These are phyloP conservation scores for Synanthedon andrenaeformis DNA, from an alignment of 2,888 invertebrate species.

Conservation along the genomic window DNA sequence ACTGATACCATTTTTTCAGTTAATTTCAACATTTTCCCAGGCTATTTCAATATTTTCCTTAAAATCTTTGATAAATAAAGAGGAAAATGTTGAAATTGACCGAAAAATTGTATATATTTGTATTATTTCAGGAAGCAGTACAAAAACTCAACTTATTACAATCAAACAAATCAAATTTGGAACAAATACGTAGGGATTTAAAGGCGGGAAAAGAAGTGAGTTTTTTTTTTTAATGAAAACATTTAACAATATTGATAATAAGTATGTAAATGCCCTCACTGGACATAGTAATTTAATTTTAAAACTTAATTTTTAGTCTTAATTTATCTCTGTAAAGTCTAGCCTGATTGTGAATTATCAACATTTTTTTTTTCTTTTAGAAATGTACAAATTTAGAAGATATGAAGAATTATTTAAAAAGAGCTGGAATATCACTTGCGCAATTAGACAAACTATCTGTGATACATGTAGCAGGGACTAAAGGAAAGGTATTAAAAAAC, in stretches of 20 bases:
- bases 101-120: too few relatives aligned
- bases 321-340: too few relatives aligned
- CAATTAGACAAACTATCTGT: slow-evolving; percentile 81
- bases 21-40: too few relatives aligned
- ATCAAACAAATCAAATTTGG: slow-evolving; percentile 75
- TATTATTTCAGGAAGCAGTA: slow-evolving; percentile 75
- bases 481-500: slow-evolving; percentile 87
- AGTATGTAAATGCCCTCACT: too few relatives aligned
- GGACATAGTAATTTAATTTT: too few relatives aligned
- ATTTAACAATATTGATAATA: too few relatives aligned
- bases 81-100: too few relatives aligned
- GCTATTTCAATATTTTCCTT: too few relatives aligned
- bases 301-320: too few relatives aligned
- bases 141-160: slow-evolving; percentile 77
- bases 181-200: slow-evolving; percentile 49
- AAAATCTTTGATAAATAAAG: too few relatives aligned
- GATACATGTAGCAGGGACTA: slow-evolving; percentile 97
- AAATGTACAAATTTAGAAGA: slow-evolving; percentile 58
- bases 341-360: background rate
- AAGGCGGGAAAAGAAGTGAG: slow-evolving; percentile 39
- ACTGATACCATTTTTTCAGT: too few relatives aligned
- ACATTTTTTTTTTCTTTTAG: slow-evolving; percentile 21
- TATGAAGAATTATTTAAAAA: slow-evolving; percentile 70
- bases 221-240: slow-evolving; percentile 1
- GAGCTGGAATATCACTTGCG: slow-evolving; percentile 74